Evolutionary conservation across 1,140 invertebrate species (phyloP).

Genomic region (Drosophila neocordata): DNA sequence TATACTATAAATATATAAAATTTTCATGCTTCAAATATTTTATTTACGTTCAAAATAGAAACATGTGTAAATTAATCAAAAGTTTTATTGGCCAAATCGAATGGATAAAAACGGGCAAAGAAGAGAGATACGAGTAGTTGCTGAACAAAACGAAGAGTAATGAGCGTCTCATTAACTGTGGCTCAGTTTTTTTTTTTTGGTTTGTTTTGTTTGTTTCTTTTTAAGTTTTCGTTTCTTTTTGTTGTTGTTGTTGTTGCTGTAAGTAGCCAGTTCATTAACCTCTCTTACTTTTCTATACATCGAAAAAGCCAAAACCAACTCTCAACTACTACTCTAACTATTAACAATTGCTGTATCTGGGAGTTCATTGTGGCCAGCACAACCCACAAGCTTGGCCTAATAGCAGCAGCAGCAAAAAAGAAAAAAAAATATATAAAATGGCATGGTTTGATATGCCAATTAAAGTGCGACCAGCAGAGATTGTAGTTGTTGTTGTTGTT

Average conservation of each 20-base stretch:
- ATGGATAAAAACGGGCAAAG: conserved; percentile 23
- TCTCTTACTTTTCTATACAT: conserved; percentile 24
- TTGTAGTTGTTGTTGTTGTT: not conserved
- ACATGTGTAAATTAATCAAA: conserved; percentile 63
- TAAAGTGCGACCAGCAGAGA: conserved; percentile 70
- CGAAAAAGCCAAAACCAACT: conserved; percentile 4
- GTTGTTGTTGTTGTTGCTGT: conserved; percentile 35
- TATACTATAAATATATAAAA: conserved; percentile 52
- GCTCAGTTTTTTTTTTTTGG: conserved; percentile 27
- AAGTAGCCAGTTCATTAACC: conserved; percentile 77
- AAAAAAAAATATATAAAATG: too few species aligned
- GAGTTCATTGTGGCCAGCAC: conserved; percentile 59
- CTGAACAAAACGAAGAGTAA: conserved; percentile 60
- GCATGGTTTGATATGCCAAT: conserved; percentile 75
- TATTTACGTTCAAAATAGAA: conserved; percentile 41
- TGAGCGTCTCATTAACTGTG: conserved; percentile 70
- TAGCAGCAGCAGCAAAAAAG: conserved; percentile 68
- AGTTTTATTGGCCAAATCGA: conserved; percentile 40
- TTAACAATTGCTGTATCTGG: conserved; percentile 64
- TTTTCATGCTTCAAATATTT: conserved; percentile 53
- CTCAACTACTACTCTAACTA: conserved; percentile 62
- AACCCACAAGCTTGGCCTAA: conserved; percentile 64
- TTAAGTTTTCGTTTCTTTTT: conserved; percentile 35
- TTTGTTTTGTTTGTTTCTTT: conserved; percentile 7
- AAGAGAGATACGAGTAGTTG: conserved; percentile 14